Conservation (phyloP, 2,797 vertebrate genomes). For the Valencia hispanica region DNA sequence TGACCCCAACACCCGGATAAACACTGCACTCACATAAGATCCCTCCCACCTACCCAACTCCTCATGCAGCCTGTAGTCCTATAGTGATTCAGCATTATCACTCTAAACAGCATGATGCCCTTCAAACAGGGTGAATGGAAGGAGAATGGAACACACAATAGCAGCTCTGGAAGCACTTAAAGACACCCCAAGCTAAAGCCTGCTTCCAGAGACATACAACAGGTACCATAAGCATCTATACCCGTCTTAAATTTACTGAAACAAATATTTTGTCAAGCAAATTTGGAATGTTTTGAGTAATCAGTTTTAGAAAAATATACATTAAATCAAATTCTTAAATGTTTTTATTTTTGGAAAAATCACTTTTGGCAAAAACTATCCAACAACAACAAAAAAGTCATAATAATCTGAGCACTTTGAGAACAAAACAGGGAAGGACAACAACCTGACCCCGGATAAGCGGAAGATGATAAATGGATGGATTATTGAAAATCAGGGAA, state of each 20-base stretch:
- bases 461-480: no score
- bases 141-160: constrained; percentile 1
- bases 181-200: not conserved
- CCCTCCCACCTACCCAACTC: constrained; percentile 13
- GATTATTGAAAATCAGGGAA: not conserved
- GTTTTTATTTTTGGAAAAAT: not conserved
- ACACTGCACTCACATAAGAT: constrained; percentile 41
- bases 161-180: constrained; percentile 1
- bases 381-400: not conserved
- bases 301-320: not conserved
- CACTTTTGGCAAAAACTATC: not conserved
- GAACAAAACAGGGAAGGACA: not conserved
- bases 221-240: not conserved
- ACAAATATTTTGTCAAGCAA: not conserved
- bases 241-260: not conserved
- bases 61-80: not conserved
- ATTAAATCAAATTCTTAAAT: not conserved
- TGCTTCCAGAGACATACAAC: not conserved
- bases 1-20: constrained; percentile 64
- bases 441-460: no score
- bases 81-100: constrained; percentile 17
- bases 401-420: not conserved
- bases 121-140: not conserved
- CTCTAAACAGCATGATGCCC: not conserved
- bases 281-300: not conserved